Percentiles rank a stretch among this genome's conserved stretches.
phyloP scores from a whole-genome alignment of 2,113 vertebrate genomes.

The Phoenicopterus ruber region DNA sequence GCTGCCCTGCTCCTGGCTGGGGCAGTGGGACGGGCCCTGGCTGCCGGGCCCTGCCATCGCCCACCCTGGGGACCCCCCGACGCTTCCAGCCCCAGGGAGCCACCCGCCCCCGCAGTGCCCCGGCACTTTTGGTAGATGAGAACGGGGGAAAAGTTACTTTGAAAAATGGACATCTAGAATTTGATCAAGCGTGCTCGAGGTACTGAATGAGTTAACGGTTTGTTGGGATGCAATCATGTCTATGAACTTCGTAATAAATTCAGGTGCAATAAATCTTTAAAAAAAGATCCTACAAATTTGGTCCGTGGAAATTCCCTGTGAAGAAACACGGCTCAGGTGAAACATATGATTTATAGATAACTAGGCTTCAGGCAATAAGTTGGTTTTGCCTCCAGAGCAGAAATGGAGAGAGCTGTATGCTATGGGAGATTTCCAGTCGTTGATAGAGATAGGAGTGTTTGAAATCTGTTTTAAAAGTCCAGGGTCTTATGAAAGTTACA shows the following conservation, averaged over 20 bases:
- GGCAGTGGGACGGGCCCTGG: neutral
- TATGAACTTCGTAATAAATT: neutral
- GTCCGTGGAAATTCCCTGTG: neutral
- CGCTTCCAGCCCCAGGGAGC: neutral
- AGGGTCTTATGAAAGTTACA: neutral
- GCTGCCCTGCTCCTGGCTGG: neutral
- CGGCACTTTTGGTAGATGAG: neutral
- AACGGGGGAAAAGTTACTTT: rapidly evolving
- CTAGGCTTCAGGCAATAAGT: neutral
- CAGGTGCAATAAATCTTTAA: neutral
- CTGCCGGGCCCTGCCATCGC: neutral
- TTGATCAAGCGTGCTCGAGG: neutral
- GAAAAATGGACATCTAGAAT: neutral
- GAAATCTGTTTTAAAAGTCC: neutral
- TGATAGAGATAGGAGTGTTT: neutral
- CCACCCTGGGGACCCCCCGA: neutral
- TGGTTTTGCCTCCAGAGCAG: neutral
- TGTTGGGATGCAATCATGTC: neutral
- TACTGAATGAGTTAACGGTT: neutral
- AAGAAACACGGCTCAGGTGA: neutral
- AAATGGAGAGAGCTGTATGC: neutral
- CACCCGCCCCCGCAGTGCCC: rapidly evolving
- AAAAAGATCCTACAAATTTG: neutral
- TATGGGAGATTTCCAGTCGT: neutral
- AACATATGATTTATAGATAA: neutral